Evolutionary conservation across 2,797 vertebrate species (phyloP), one percentile per base, ranked within the genome.

Genomic region (Furcifer pardalis): DNA sequence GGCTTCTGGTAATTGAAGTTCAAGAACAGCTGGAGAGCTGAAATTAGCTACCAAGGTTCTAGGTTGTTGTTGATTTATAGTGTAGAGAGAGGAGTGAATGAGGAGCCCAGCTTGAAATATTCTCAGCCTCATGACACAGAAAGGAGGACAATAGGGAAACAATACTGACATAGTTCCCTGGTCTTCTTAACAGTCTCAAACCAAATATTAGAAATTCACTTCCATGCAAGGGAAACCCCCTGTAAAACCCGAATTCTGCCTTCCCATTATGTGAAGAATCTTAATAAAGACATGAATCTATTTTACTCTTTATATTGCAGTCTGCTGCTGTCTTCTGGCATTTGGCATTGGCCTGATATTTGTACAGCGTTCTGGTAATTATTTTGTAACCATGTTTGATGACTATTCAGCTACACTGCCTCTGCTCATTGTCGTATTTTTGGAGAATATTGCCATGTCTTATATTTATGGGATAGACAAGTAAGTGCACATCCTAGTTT

Each of bases 361-460:
- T 86, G 98, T 99, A 62, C 98, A 99, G 88, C 97, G 96, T 81
- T 99, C 98, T 86, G 98, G 98, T 93, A 99, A 98, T 95, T 99
- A 99, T 94, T 99, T 97, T 77, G 98, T 99, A 92, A 95, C 97
- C 0, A 99, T 99, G 98, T 99, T 99, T 88, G 98, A 99, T 89
- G 98, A 99, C 93, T 99, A 99, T 93, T 99, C 98, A 30, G 98
- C 98, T 60, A 99, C 98, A 4, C 83, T 99, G 89, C 98, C 98
- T 17, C 95, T 99, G 87, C 96, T 99, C 79, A 97, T 99, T 25
- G 97, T 99, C 62, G 98, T 99, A 62, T 93, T 98, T 82, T 95
- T 99, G 95, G 98, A 99, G 93, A 99, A 99, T 72, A 90, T 99
- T 90, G 97, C 98, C 0, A 93, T 99, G 40, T 97, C 97, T 13